phyloP scores from a whole-genome alignment of 2,797 vertebrate genomes.

The Microctenopoma stevenorrisi region DNA sequence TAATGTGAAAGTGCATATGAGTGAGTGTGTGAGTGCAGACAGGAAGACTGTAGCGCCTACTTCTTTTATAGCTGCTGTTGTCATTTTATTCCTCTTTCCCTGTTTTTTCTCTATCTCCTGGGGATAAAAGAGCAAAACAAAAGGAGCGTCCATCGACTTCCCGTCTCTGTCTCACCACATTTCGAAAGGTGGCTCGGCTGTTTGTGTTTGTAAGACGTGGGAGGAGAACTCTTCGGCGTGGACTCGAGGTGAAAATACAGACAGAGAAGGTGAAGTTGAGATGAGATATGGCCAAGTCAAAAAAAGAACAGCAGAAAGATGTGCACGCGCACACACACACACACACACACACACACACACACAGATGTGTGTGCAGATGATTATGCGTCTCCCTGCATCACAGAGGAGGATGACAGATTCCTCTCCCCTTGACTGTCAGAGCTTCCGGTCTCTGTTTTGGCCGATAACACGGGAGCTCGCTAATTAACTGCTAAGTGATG shows the following conservation, averaged over 20 bases:
- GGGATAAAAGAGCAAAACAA: slow-evolving; percentile 28
- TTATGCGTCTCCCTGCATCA: slow-evolving; percentile 49
- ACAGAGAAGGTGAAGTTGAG: slow-evolving; percentile 60
- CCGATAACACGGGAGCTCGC: slow-evolving; percentile 62
- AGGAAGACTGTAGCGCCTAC: slow-evolving; percentile 1
- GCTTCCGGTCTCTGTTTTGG: slow-evolving; percentile 55
- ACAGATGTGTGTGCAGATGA: slow-evolving; percentile 31
- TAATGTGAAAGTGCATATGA: slow-evolving; percentile 41
- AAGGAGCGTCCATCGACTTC: slow-evolving; percentile 24
- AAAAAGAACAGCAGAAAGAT: slow-evolving; percentile 13
- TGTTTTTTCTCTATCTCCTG: not conserved
- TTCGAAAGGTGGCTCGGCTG: slow-evolving; percentile 23
- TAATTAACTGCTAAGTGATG: slow-evolving; percentile 73
- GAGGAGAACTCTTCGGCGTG: slow-evolving; percentile 1
- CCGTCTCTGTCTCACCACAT: slow-evolving; percentile 3
- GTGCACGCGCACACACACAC: slow-evolving; percentile 3
- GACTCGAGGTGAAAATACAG: slow-evolving; percentile 44
- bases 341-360: slow-evolving; percentile 9
- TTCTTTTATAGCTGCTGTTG: slow-evolving; percentile 4
- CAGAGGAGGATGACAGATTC: slow-evolving; percentile 68
- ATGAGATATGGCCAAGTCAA: slow-evolving; percentile 40
- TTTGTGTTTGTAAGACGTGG: slow-evolving; percentile 22
- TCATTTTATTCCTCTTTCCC: not conserved
- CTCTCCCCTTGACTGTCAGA: slow-evolving; percentile 61
- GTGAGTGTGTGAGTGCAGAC: slow-evolving; percentile 18